Evolutionary conservation across 2,888 invertebrate genomes (phyloP).

Genomic region (Ophion obscuratus): DNA sequence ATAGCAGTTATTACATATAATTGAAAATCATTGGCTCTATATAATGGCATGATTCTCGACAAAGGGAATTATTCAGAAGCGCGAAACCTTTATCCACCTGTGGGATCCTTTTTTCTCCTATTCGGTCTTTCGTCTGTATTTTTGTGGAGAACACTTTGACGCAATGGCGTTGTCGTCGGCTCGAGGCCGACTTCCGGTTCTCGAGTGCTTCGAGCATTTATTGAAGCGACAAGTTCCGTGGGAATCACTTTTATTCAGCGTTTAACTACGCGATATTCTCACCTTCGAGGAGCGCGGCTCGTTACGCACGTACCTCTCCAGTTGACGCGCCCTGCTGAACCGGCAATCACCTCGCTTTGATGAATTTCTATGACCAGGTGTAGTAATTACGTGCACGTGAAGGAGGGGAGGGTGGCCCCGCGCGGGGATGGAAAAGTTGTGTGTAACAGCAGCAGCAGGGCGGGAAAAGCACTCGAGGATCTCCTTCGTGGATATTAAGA

Average conservation of each 20-base stretch:
- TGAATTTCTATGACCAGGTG: constrained; percentile 53
- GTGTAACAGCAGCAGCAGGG: constrained; percentile 10
- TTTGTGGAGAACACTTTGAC: neutral
- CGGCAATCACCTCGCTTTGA: constrained; percentile 41
- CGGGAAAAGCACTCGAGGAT: constrained; percentile 25
- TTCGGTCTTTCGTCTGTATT: neutral
- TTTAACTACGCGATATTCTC: constrained; percentile 46
- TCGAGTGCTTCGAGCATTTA: constrained; percentile 23
- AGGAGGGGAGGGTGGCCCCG: constrained; percentile 30
- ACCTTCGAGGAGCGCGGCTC: neutral
- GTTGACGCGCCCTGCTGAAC: neutral
- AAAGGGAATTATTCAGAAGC: neutral
- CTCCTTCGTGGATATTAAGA: constrained; percentile 23
- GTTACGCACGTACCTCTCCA: neutral
- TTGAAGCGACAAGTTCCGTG: constrained; percentile 14
- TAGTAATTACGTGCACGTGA: constrained; percentile 34
- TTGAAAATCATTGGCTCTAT: no score
- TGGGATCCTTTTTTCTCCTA: neutral
- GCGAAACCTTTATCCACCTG: neutral
- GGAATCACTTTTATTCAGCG: constrained; percentile 7
- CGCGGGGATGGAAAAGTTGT: constrained; percentile 23
- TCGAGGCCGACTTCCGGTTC: neutral
- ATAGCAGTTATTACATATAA: no score
- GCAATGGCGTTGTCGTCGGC: constrained; percentile 1
- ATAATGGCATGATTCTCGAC: no score